These are phyloP conservation scores for Amblyornis subalaris DNA, from an alignment of 2,113 vertebrate genomes.

Conservation along the genomic window DNA sequence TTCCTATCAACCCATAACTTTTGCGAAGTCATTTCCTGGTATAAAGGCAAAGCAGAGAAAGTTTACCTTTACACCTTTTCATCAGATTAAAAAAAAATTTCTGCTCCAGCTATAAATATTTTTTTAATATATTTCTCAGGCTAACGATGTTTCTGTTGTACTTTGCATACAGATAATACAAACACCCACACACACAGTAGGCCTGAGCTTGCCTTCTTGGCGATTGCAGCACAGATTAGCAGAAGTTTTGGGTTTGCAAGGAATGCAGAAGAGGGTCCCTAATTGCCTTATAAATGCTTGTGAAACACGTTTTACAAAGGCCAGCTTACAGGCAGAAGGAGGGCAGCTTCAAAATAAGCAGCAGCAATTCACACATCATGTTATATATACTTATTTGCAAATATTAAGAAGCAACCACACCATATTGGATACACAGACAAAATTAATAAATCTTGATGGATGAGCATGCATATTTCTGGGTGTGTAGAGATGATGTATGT, in stretches of 20 bases:
- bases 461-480: neutral
- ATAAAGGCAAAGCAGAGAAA: neutral
- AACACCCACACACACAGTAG: slow-evolving; percentile 27
- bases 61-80: neutral
- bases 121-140: neutral
- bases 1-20: neutral
- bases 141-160: neutral
- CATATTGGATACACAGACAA: neutral
- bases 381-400: neutral
- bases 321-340: neutral
- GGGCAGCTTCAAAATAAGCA: neutral
- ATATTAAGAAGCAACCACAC: neutral
- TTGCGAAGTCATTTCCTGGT: neutral
- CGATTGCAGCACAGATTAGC: slow-evolving; percentile 9
- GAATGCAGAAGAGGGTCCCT: slow-evolving; percentile 36
- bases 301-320: slow-evolving; percentile 17
- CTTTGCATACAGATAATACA: slow-evolving; percentile 15
- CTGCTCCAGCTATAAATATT: neutral
- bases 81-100: neutral
- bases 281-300: slow-evolving; percentile 33
- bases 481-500: neutral
- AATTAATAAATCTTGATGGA: neutral
- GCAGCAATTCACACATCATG: neutral
- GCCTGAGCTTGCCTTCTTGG: slow-evolving; percentile 38
- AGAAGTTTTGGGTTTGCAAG: slow-evolving; percentile 31